These are phyloP conservation scores for Pelochelys cantorii DNA, from an alignment of 2,797 vertebrate genomes.

Conservation along the genomic window DNA sequence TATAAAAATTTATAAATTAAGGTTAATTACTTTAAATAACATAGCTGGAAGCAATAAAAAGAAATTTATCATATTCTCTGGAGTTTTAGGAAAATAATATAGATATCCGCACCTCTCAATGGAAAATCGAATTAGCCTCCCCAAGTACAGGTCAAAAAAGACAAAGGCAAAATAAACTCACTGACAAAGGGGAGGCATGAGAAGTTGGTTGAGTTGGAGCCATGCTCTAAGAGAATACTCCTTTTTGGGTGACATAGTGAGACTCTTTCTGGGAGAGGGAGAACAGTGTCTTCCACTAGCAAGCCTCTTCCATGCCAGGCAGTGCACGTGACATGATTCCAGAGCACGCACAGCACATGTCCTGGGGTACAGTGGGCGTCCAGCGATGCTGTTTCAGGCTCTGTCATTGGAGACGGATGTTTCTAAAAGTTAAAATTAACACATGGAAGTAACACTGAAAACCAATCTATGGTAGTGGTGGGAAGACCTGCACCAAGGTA, in stretches of 20 bases:
- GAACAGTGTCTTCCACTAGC: not conserved
- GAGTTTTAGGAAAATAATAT: slow-evolving; percentile 86
- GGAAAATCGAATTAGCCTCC: slow-evolving; percentile 74
- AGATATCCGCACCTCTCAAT: slow-evolving; percentile 80
- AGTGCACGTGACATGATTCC: not conserved
- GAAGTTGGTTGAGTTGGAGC: not conserved
- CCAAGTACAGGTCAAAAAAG: slow-evolving; percentile 67
- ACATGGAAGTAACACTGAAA: not conserved
- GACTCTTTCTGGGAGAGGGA: not conserved
- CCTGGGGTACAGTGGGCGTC: not conserved
- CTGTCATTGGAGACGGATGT: slow-evolving; percentile 26
- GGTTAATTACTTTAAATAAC: slow-evolving; percentile 99
- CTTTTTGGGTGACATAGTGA: rapidly evolving
- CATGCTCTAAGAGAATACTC: slow-evolving; percentile 4
- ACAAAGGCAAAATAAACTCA: slow-evolving; percentile 58
- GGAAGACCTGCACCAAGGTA: slow-evolving; percentile 33
- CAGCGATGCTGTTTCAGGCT: slow-evolving; percentile 4
- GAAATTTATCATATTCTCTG: slow-evolving; percentile 89
- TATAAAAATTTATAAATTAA: slow-evolving; percentile 98
- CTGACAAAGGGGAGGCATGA: slow-evolving; percentile 17
- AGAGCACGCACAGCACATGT: not conserved
- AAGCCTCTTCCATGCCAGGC: not conserved
- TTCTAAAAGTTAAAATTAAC: not conserved
- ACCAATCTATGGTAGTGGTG: not conserved
- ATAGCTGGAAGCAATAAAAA: slow-evolving; percentile 90